Percentiles rank a stretch among this genome's conserved stretches.
Evolutionary conservation across 1,140 invertebrate species (phyloP).

Genomic region (Drosophila parabipectinata): DNA sequence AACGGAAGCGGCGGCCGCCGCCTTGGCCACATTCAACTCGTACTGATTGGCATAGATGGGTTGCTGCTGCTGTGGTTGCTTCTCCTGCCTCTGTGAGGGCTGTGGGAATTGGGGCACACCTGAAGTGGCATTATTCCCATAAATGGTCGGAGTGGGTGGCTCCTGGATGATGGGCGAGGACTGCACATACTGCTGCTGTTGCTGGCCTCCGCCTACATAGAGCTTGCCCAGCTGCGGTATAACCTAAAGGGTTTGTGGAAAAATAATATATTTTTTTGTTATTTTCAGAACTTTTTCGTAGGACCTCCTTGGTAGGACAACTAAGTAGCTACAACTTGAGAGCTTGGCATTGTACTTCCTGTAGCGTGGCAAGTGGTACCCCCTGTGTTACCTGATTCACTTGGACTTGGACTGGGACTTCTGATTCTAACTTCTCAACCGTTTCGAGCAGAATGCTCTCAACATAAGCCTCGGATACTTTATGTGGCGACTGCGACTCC

Average conservation of each 20-base stretch:
- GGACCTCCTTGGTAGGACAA: neutral
- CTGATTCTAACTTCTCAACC: slow-evolving; percentile 47
- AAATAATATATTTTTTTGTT: neutral
- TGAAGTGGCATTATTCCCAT: slow-evolving; percentile 34
- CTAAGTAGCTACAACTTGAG: slow-evolving; percentile 41
- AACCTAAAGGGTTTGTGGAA: slow-evolving; percentile 47
- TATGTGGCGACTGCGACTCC: neutral
- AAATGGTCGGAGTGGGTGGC: slow-evolving; percentile 80
- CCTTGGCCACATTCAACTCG: slow-evolving; percentile 74
- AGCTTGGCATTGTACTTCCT: slow-evolving; percentile 41
- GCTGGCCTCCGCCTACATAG: slow-evolving; percentile 59
- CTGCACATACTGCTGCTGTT: slow-evolving; percentile 64
- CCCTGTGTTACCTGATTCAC: slow-evolving; percentile 24
- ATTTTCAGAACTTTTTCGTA: neutral
- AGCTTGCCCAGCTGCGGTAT: slow-evolving; percentile 80
- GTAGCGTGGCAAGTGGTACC: neutral
- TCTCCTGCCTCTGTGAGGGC: slow-evolving; percentile 66
- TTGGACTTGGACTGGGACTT: slow-evolving; percentile 18
- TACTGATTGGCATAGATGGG: slow-evolving; percentile 83
- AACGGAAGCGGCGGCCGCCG: slow-evolving; percentile 47
- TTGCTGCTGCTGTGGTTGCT: slow-evolving; percentile 63
- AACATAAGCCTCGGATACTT: slow-evolving; percentile 28
- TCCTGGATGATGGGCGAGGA: slow-evolving; percentile 81
- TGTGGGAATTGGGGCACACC: slow-evolving; percentile 73
- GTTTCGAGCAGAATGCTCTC: slow-evolving; percentile 64